Evolutionary conservation across 2,888 invertebrate species (phyloP), one percentile per base, ranked within the genome.

Genomic region (Sacculina carcini): DNA sequence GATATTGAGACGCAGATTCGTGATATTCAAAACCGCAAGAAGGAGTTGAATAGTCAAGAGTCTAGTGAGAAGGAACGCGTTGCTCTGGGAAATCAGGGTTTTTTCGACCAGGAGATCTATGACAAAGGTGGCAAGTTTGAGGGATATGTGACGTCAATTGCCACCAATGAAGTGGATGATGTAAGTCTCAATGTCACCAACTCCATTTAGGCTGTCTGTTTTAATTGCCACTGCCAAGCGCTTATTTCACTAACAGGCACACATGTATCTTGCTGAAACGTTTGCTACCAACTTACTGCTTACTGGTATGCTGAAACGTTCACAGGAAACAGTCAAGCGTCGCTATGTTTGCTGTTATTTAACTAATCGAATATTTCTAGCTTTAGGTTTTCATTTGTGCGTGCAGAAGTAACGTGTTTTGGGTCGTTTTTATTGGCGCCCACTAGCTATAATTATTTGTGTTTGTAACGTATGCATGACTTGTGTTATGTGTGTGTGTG

Each of bases 1-100:
- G 53, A 53, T 46, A 44, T 53, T 53, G 50, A 50, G n/a, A 34
- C 53, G 5, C 53, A 50, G n/a, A 21, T 53, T 12, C 32, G 47
- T 19, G 44, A 50, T 19, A 12, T 50, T 12, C 50, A 53, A 21
- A 39, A 50, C 26, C 42, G 34, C 16, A 52, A 50, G 36, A 44
- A 48, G 14, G 39, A n/a, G n/a, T n/a, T n/a, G n/a, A n/a, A n/a
- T n/a, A n/a, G n/a, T n/a, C n/a, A n/a, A n/a, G n/a, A n/a, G n/a
- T n/a, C n/a, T n/a, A n/a, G n/a, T n/a, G 40, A 34, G 31, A 50
- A 53, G 23, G 48, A 36, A 14, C 5, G 38, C 2, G 36, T 16
- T 6, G 16, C 16, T 1, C 6, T 5, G 7, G 49, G 49, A 4
- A 24, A 29, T 4, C 9, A 19, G 3, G 49, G n/a, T 5, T 36